These are phyloP conservation scores for Sebastes kiyomatsui DNA, from an alignment of 2,797 vertebrate genomes.

Conservation along the genomic window DNA sequence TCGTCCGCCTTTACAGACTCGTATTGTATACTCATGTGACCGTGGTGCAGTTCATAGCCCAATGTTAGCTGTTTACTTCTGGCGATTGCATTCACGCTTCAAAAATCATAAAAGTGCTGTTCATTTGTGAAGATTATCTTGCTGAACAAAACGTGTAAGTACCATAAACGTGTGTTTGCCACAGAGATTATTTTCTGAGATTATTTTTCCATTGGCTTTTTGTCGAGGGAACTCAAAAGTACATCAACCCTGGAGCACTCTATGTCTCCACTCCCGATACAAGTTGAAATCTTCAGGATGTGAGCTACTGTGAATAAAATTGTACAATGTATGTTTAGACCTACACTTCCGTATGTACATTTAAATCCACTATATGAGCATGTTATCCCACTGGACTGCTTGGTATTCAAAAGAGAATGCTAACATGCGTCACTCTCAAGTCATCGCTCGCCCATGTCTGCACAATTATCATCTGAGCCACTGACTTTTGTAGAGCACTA, in stretches of 20 bases:
- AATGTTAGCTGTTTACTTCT: no score
- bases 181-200: no score
- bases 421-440: constrained; percentile 2
- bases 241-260: not conserved
- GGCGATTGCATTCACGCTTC: no score
- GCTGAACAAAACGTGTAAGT: no score
- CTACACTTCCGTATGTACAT: not conserved
- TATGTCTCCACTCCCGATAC: not conserved
- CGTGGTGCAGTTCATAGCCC: no score
- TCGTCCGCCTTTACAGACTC: no score
- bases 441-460: constrained; percentile 6
- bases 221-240: no score
- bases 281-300: not conserved
- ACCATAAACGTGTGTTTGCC: no score
- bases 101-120: no score
- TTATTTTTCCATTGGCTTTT: no score
- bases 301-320: not conserved
- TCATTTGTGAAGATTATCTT: no score
- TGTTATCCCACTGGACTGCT: not conserved
- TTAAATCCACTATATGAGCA: not conserved
- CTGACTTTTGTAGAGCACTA: constrained; percentile 28
- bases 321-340: not conserved
- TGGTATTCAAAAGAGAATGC: constrained; percentile 2
- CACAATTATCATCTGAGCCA: constrained; percentile 12
- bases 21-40: no score